Percentiles rank a stretch among this genome's conserved stretches.
phyloP scores from a whole-genome alignment of 2,888 invertebrate species.

The Norana najaformis region DNA sequence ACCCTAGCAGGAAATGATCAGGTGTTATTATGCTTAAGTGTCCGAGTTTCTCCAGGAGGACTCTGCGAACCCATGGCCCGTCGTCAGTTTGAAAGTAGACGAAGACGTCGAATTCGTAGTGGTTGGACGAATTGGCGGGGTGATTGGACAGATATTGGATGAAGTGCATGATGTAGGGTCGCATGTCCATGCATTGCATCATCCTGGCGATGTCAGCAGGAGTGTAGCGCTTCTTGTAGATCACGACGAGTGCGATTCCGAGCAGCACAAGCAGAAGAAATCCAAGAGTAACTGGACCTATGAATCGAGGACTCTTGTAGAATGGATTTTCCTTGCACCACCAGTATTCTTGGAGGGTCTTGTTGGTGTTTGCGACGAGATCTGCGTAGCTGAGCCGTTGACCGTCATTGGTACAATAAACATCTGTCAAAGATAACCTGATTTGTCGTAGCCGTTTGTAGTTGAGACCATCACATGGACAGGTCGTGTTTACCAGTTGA shows the following conservation, averaged over 20 bases:
- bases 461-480: conserved; percentile 2
- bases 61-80: background rate
- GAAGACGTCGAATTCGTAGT: background rate
- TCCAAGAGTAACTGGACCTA: background rate
- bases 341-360: background rate
- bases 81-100: background rate
- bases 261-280: background rate
- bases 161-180: background rate
- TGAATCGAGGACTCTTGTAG: background rate
- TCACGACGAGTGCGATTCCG: background rate
- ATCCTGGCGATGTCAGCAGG: background rate
- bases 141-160: background rate
- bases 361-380: background rate
- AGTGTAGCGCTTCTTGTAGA: background rate
- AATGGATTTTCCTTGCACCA: background rate
- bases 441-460: background rate
- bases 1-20: background rate
- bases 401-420: background rate
- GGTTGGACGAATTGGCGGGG: background rate
- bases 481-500: background rate
- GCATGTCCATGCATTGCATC: conserved; percentile 16
- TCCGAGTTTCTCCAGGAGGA: background rate
- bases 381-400: background rate
- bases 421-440: background rate
- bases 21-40: background rate